Base-by-base conservation (phyloP, 1,140 invertebrate genomes). In the Pogonomyrmex barbatus region DNA sequence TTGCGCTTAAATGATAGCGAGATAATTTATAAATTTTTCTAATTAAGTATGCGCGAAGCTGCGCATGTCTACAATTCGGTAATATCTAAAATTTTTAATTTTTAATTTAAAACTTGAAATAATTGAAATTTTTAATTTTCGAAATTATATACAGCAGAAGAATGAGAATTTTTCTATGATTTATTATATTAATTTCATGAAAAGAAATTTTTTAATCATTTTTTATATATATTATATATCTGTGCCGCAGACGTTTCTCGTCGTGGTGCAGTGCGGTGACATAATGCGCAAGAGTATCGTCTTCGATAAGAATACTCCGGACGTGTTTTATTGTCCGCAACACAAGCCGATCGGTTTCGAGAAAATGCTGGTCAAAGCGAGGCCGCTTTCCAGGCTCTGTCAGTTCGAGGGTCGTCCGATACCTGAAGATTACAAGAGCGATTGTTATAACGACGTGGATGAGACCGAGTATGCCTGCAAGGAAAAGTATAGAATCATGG, bases 401-500 rank as follows among this genome's bases (percentile, higher is more conserved):
- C 97, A 98, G 94, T 97, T 96, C 90, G 96, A 97, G 91, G 97
- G 97, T 14, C 96, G 96, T 78, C 95, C 96, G 33, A 94, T 97
- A 75, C 97, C 97, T 0, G 96, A 96, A 81, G 96, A 97, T 90
- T 97, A 97, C 94, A 97, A 97, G 93, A 97, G 97, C 52, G 97
- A 98, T 91, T 98, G 97, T 91, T 98, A 97, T 93, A 96, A 97
- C 92, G 97, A 98, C 92, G 96, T 98, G 10, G 97, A 98, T 91
- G 97, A 98, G 94, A 96, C 96, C 17, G 97, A 97, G 73, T 98
- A 97, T 91, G 97, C 97, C 14, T 98, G 97, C 94, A 97, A 97
- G 93, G 97, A 98, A 93, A 98, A 98, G 93, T 96, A 97, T 90
- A 95, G 97, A 92, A 98, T 98, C 88, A 97, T 98, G 97, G 97